Evolutionary conservation across 2,888 invertebrate genomes (phyloP), one percentile per base, ranked within the genome.

Genomic region (Mesoligia furuncula): DNA sequence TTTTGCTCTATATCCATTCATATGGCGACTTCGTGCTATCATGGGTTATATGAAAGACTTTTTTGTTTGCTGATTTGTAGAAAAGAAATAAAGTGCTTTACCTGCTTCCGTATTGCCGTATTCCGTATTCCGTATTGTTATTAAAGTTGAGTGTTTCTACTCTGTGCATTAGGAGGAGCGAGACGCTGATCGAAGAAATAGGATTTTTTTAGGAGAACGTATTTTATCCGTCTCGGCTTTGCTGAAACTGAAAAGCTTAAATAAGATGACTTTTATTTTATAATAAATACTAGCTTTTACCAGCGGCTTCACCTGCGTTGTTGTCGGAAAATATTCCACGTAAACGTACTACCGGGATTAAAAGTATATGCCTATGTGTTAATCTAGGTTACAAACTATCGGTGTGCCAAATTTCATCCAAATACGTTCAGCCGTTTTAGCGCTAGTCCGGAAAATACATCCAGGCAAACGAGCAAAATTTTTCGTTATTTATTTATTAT

Each of bases 1-100:
- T 94, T 93, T 94, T 93, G 91, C 92, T 86, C 88, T 80, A 83
- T 85, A 88, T 85, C 85, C 89, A 82, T 85, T 84, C 87, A 89
- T 79, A 76, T 84, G 76, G 75, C 71, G 48, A 82, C 65, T 79
- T 67, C 77, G 75, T 81, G 80, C 75, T 88, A 86, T 91, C 87
- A 67, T 67, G 61, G 65, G 68, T 73, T 65, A 36, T 68, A 59
- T 79, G 70, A 65, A 67, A 74, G 7, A 62, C 15, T 64, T 72
- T 74, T 75, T 74, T 78, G 36, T 59, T 57, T 2, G 59, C 51
- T 54, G 39, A 59, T 84, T 72, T 73, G 39, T 17, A 31, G 36
- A 66, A 69, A 31, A 61, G 11, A n/a, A 62, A 45, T 57, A 62
- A 54, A 36, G 48, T 45, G 20, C 39, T 54, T 75, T 48, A 61